These are phyloP conservation scores for Syngnathoides biaculeatus DNA, from an alignment of 2,113 vertebrate species.

Conservation along the genomic window DNA sequence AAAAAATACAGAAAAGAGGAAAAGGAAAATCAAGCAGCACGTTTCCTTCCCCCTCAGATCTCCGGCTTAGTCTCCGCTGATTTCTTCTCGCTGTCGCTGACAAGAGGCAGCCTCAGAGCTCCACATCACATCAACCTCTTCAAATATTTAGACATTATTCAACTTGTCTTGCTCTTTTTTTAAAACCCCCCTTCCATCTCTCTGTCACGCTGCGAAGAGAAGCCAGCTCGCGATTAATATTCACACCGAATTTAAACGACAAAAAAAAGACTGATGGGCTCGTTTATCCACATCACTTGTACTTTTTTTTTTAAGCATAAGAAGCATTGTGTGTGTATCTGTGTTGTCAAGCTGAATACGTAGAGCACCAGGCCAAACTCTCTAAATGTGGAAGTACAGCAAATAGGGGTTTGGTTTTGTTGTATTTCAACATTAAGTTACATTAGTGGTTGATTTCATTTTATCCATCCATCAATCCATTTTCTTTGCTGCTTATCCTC, in stretches of 20 bases:
- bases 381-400: neutral
- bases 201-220: slow-evolving; percentile 28
- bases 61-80: slow-evolving; percentile 56
- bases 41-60: slow-evolving; percentile 54
- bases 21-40: slow-evolving; percentile 24
- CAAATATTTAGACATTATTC: slow-evolving; percentile 66
- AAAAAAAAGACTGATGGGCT: slow-evolving; percentile 57
- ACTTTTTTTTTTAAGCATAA: slow-evolving; percentile 60
- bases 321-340: slow-evolving; percentile 29
- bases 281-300: slow-evolving; percentile 64
- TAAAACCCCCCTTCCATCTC: slow-evolving; percentile 11
- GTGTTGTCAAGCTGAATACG: neutral
- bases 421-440: no score
- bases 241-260: slow-evolving; percentile 45
- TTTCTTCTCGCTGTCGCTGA: slow-evolving; percentile 55
- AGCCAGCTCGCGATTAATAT: slow-evolving; percentile 61
- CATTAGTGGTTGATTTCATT: no score
- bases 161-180: slow-evolving; percentile 39
- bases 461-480: no score
- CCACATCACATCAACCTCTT: slow-evolving; percentile 65
- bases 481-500: no score
- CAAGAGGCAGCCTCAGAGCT: slow-evolving; percentile 54
- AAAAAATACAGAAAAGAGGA: slow-evolving; percentile 12
- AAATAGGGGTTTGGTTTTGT: no score
- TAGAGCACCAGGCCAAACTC: neutral